These are phyloP conservation scores for Peromyscus polionotus DNA, from an alignment of 2,113 vertebrate species.

Conservation along the genomic window DNA sequence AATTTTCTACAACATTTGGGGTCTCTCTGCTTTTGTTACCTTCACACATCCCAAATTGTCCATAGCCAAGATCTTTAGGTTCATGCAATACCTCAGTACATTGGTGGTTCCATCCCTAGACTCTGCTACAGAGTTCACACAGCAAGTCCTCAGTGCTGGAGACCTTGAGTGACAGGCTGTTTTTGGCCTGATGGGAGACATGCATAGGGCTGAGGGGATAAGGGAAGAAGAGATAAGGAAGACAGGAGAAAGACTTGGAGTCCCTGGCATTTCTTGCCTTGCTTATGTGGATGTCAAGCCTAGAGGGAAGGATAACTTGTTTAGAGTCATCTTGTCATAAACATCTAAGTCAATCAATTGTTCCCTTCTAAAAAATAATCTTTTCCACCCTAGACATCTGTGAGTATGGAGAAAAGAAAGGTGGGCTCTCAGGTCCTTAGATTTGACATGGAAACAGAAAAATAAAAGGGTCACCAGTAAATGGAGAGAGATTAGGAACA, in stretches of 20 bases:
- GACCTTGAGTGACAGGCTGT: slow-evolving; percentile 1
- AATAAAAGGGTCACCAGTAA: not conserved
- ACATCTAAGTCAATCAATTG: not conserved
- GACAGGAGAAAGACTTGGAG: not conserved
- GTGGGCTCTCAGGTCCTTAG: not conserved
- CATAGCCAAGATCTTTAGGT: not conserved
- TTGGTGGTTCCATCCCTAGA: not conserved
- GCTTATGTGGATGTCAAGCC: not conserved
- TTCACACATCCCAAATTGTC: not conserved
- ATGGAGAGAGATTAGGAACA: not conserved
- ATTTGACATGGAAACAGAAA: not conserved
- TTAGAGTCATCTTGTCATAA: not conserved
- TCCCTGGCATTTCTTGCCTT: not conserved
- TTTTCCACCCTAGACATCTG: not conserved
- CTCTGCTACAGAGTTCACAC: not conserved
- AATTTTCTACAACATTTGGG: not conserved
- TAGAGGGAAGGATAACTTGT: slow-evolving; percentile 1
- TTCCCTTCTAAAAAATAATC: not conserved
- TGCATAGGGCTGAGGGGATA: not conserved
- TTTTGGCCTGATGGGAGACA: not conserved
- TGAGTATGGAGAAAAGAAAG: not conserved
- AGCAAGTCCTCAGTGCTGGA: not conserved
- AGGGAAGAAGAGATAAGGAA: not conserved
- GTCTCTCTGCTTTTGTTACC: not conserved
- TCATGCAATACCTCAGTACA: not conserved